Conservation (phyloP, 2,888 invertebrate genomes). For the Anodontia alba region DNA sequence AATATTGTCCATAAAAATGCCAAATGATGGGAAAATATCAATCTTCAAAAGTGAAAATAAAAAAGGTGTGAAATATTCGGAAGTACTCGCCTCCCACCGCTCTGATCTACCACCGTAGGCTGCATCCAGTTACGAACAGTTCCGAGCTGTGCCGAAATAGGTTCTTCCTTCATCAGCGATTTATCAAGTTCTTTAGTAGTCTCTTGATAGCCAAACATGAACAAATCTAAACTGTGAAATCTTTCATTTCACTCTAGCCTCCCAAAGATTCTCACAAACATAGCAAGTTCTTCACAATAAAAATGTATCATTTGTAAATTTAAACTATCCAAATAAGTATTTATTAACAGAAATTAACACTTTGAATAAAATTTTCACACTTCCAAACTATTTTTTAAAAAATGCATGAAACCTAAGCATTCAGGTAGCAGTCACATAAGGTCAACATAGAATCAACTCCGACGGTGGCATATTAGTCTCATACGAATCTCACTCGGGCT, state of each 20-base stretch:
- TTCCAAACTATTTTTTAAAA: background rate
- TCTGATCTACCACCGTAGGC: constrained; percentile 81
- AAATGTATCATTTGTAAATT: background rate
- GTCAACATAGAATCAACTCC: constrained; percentile 54
- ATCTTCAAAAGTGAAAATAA: constrained; percentile 22
- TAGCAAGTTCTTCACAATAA: background rate
- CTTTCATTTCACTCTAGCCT: constrained; percentile 1
- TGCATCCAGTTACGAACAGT: constrained; percentile 85
- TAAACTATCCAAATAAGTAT: background rate
- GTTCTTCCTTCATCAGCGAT: constrained; percentile 80
- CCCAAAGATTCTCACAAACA: background rate
- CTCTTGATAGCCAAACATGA: constrained; percentile 20
- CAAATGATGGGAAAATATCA: background rate
- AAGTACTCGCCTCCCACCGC: constrained; percentile 68
- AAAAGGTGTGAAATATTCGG: constrained; percentile 30
- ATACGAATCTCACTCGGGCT: constrained; percentile 66
- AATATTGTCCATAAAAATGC: constrained; percentile 5
- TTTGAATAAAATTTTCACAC: constrained; percentile 8
- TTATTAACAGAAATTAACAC: background rate
- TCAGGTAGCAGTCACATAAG: constrained; percentile 41
- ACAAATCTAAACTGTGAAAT: background rate
- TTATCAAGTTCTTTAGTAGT: constrained; percentile 19
- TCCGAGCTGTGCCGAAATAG: constrained; percentile 69
- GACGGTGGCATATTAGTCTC: constrained; percentile 63
- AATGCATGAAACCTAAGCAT: constrained; percentile 18